Conservation (phyloP, 2,797 vertebrate genomes). For the Arctocebus calabarensis region DNA sequence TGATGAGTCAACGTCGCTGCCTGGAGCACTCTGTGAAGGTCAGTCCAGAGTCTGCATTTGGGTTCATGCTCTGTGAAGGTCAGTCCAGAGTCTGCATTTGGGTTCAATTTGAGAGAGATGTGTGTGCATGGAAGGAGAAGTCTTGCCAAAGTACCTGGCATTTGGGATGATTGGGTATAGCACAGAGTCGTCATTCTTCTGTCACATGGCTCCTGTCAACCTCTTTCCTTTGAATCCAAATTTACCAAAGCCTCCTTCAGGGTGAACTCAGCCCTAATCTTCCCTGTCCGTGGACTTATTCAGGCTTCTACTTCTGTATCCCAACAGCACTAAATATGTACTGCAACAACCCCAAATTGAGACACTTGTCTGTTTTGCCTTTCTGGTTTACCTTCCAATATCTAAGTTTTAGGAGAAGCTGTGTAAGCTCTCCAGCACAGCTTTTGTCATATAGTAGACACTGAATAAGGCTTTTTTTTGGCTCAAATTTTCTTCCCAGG, state of each 20-base stretch:
- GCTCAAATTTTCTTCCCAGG: slow-evolving; percentile 8
- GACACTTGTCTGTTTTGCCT: neutral
- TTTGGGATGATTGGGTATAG: neutral
- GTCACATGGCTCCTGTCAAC: neutral
- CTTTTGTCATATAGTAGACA: neutral
- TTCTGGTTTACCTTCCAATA: neutral
- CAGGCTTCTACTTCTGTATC: neutral
- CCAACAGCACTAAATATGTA: neutral
- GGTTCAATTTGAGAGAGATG: neutral
- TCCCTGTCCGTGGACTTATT: neutral
- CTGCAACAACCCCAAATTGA: neutral
- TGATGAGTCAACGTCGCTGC: neutral
- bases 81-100: too few species aligned
- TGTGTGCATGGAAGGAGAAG: neutral
- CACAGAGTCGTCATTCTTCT: neutral
- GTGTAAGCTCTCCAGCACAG: neutral
- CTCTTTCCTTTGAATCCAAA: neutral
- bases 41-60: neutral
- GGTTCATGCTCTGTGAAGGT: neutral
- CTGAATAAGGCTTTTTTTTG: neutral
- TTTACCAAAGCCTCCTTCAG: neutral
- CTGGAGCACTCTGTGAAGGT: neutral
- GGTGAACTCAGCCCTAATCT: neutral
- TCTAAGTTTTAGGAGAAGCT: neutral
- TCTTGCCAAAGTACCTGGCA: neutral